Percentiles rank a stretch among this genome's conserved stretches.
Evolutionary conservation across 1,140 invertebrate species (phyloP).

Genomic region (Apocrypta bakeri): DNA sequence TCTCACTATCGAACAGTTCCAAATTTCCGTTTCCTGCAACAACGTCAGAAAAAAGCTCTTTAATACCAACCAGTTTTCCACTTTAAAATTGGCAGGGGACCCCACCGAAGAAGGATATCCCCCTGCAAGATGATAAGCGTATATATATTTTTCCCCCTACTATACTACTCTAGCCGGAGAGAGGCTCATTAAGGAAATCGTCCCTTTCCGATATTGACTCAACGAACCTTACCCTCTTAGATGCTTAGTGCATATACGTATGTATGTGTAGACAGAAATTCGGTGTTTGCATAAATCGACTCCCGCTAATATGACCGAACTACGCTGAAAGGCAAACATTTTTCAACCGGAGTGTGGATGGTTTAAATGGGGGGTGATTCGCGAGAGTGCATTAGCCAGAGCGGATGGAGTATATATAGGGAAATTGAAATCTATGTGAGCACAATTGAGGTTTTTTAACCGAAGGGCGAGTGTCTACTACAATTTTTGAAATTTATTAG

Average conservation of each 20-base stretch:
- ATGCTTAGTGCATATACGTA: background rate
- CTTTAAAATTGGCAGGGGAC: background rate
- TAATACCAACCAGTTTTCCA: background rate
- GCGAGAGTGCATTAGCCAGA: background rate
- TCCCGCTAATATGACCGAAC: slow-evolving; percentile 21
- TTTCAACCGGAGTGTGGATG: background rate
- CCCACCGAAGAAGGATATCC: slow-evolving; percentile 5
- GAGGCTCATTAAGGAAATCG: slow-evolving; percentile 51
- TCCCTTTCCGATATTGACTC: slow-evolving; percentile 49
- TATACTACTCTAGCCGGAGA: background rate
- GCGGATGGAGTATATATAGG: background rate
- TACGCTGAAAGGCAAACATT: slow-evolving; percentile 23
- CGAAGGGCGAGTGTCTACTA: too few species aligned
- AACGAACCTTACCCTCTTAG: background rate
- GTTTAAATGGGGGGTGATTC: background rate
- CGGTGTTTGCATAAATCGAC: slow-evolving; percentile 28
- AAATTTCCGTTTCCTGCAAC: slow-evolving; percentile 77
- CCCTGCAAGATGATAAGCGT: slow-evolving; percentile 35
- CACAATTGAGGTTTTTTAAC: background rate
- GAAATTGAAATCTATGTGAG: background rate
- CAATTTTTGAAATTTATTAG: background rate
- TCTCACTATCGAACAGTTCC: slow-evolving; percentile 83
- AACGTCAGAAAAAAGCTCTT: background rate
- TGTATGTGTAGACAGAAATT: background rate
- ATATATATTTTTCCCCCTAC: background rate